phyloP scores from a whole-genome alignment of 2,113 vertebrate genomes.

The Anas platyrhynchos region DNA sequence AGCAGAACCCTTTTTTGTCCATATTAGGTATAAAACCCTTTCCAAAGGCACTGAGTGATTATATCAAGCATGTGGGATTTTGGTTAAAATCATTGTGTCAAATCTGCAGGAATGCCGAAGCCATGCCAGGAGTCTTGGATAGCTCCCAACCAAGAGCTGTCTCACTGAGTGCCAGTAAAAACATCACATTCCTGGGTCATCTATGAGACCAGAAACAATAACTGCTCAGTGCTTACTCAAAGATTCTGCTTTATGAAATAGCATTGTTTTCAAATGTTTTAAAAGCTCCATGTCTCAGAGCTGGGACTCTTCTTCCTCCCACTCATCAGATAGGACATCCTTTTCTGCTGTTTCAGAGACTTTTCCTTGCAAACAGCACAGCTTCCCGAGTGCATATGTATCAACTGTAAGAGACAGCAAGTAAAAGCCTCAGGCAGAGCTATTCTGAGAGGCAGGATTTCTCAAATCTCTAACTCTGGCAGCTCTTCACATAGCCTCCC shows the following conservation, averaged over 20 bases:
- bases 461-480: background rate
- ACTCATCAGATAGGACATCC: background rate
- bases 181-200: slow-evolving; percentile 80
- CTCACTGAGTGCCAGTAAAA: slow-evolving; percentile 83
- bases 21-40: slow-evolving; percentile 97
- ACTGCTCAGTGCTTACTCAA: slow-evolving; percentile 42
- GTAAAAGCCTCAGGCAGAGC: background rate
- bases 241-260: slow-evolving; percentile 47
- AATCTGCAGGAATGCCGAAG: slow-evolving; percentile 89
- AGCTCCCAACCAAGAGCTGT: slow-evolving; percentile 83
- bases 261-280: background rate
- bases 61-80: slow-evolving; percentile 96
- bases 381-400: background rate
- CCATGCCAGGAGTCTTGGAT: slow-evolving; percentile 89
- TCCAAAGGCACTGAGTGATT: slow-evolving; percentile 91
- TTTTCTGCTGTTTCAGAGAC: background rate
- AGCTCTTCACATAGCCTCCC: background rate
- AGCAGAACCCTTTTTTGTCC: slow-evolving; percentile 90
- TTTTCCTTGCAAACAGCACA: background rate
- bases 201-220: slow-evolving; percentile 73
- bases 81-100: slow-evolving; percentile 91
- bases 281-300: background rate
- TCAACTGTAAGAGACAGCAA: background rate
- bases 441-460: background rate
- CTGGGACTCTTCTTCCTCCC: background rate